Conservation (phyloP, 2,797 vertebrate species). For the Clarias pachynema region DNA sequence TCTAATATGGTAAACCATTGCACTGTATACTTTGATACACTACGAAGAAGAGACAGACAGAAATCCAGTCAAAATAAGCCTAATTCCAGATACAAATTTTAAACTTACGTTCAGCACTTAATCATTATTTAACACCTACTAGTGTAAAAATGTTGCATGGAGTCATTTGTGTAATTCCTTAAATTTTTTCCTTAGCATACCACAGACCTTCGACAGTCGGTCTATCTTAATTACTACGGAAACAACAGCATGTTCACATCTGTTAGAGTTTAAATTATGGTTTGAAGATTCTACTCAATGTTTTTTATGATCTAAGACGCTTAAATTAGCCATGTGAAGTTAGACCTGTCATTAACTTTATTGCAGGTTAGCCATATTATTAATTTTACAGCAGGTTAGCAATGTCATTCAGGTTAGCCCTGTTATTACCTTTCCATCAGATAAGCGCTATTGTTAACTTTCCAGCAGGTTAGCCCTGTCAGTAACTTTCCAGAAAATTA, state of each 20-base stretch:
- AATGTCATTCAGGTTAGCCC: background rate
- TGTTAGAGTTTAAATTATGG: background rate
- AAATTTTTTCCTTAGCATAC: background rate
- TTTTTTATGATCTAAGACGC: background rate
- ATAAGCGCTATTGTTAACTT: background rate
- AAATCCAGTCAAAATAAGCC: background rate
- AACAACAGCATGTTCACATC: background rate
- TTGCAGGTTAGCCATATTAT: background rate
- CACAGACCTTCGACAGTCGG: background rate
- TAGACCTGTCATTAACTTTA: background rate
- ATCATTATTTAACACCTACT: background rate
- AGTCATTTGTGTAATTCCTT: slow-evolving; percentile 6
- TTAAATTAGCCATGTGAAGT: background rate
- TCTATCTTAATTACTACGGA: background rate
- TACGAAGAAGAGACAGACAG: background rate
- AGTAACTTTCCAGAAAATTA: background rate
- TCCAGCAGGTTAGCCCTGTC: background rate
- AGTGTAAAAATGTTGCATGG: background rate
- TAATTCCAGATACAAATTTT: slow-evolving; percentile 11
- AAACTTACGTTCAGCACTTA: background rate
- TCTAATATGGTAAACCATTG: slow-evolving; percentile 49
- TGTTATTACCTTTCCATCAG: background rate
- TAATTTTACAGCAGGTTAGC: background rate
- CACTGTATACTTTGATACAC: slow-evolving; percentile 28
- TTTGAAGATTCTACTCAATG: background rate